Conservation (phyloP, 2,888 invertebrate genomes). For the Phortica magna region DNA sequence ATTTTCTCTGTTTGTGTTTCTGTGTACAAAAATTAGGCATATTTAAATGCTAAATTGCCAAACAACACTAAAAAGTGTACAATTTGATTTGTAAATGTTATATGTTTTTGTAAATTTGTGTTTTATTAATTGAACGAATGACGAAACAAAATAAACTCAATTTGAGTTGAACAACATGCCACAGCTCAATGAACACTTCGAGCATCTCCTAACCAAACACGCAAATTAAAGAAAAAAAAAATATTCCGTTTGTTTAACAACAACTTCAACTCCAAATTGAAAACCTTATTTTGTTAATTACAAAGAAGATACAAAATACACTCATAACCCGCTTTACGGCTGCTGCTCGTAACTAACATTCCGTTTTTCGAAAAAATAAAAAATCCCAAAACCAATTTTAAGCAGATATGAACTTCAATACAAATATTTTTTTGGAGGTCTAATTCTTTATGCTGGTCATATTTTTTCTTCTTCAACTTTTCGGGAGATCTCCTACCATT, state of each 20-base stretch:
- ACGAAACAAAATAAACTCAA: constrained; percentile 15
- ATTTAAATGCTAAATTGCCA: neutral
- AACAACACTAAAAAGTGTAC: neutral
- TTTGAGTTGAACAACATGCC: neutral
- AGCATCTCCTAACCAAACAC: neutral
- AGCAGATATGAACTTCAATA: too few relatives aligned
- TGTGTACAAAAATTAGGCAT: constrained; percentile 2
- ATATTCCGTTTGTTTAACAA: neutral
- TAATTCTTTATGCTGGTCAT: too few relatives aligned
- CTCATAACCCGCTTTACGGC: too few relatives aligned
- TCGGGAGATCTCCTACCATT: too few relatives aligned
- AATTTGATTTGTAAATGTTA: constrained; percentile 8
- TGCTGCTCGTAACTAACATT: too few relatives aligned
- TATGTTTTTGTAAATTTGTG: neutral
- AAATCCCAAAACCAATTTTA: too few relatives aligned
- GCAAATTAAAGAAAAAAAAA: neutral
- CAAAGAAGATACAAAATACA: too few relatives aligned
- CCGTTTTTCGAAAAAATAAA: too few relatives aligned
- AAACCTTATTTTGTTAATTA: too few relatives aligned
- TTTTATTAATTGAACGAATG: constrained; percentile 26
- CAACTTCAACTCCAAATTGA: too few relatives aligned
- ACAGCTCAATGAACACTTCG: neutral
- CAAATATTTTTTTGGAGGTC: too few relatives aligned
- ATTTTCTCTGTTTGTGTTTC: neutral
- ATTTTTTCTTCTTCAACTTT: too few relatives aligned